Percentiles rank a stretch among this genome's conserved stretches.
phyloP scores from a whole-genome alignment of 2,888 invertebrate species.

The Biston stratarius region DNA sequence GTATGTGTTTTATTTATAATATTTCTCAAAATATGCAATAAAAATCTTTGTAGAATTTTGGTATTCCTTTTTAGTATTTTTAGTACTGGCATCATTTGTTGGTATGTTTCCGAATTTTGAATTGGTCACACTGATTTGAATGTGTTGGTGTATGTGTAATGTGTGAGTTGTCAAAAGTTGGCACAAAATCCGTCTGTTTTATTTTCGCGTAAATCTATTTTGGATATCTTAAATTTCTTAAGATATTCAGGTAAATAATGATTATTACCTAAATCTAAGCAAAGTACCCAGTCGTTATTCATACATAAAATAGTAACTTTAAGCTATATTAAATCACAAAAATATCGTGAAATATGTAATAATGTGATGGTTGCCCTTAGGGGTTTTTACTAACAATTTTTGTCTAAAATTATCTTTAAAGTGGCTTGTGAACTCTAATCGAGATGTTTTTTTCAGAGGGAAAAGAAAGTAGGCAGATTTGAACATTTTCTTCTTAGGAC shows the following conservation, averaged over 20 bases:
- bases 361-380: constrained; percentile 7
- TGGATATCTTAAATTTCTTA: constrained; percentile 43
- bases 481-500: constrained; percentile 55
- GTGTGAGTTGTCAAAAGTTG: constrained; percentile 77
- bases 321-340: background rate
- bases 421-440: background rate
- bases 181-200: constrained; percentile 79
- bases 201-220: constrained; percentile 70
- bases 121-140: too few species aligned
- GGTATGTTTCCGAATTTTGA: too few species aligned
- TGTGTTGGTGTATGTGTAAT: constrained; percentile 4
- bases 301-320: background rate
- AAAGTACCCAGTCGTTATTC: background rate
- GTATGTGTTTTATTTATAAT: too few species aligned
- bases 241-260: constrained; percentile 42
- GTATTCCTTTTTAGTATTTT: too few species aligned
- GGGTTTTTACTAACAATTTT: background rate
- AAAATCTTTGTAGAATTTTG: too few species aligned
- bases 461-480: background rate
- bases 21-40: too few species aligned
- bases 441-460: background rate
- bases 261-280: background rate
- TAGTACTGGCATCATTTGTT: too few species aligned
- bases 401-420: background rate
- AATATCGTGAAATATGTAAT: background rate